Conservation (phyloP, 2,113 vertebrate genomes). For the Gymnogyps californianus region DNA sequence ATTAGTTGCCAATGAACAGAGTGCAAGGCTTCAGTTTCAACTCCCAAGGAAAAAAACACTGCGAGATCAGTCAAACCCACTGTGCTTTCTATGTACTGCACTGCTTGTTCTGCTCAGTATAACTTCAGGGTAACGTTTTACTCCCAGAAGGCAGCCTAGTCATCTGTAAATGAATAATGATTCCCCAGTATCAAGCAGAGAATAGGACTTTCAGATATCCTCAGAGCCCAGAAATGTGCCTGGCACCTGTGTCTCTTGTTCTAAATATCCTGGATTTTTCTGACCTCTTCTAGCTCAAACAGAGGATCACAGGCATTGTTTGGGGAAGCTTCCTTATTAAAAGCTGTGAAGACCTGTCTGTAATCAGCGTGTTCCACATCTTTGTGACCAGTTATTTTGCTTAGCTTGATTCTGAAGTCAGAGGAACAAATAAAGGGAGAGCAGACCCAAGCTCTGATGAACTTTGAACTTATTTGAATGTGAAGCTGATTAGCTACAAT, state of each 20-base stretch:
- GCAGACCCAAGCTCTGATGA: not conserved
- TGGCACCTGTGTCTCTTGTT: not conserved
- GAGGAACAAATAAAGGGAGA: slow-evolving; percentile 40
- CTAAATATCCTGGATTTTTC: not conserved
- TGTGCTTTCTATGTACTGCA: not conserved
- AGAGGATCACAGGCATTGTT: not conserved
- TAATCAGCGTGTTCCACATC: not conserved
- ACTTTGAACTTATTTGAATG: slow-evolving; percentile 41
- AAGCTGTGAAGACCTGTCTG: not conserved
- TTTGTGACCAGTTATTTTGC: not conserved
- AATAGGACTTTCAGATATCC: not conserved
- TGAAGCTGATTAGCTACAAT: slow-evolving; percentile 6
- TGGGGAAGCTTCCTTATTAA: not conserved
- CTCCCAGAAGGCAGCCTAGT: not conserved
- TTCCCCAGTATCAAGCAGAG: not conserved
- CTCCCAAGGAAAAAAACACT: not conserved
- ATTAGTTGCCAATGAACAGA: not conserved
- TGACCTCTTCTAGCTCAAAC: not conserved
- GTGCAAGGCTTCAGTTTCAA: not conserved
- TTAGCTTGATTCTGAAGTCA: slow-evolving; percentile 7
- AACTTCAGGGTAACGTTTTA: not conserved
- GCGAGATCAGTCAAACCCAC: not conserved
- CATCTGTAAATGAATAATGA: not conserved
- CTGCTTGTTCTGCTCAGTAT: not conserved
- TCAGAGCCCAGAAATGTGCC: not conserved